Conservation (phyloP, 2,797 vertebrate genomes). For the Ceryle rudis region DNA sequence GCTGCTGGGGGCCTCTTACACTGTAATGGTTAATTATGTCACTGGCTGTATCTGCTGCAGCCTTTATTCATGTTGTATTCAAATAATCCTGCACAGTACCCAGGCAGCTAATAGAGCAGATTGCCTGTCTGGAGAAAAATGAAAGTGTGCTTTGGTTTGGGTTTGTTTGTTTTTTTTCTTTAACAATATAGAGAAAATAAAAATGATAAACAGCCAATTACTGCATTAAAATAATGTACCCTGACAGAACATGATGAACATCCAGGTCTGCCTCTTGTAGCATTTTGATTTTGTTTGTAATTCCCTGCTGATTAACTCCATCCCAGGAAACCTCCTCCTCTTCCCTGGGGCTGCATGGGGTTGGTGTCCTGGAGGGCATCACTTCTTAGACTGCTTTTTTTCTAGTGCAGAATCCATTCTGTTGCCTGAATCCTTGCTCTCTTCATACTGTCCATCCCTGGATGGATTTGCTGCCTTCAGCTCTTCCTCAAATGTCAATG, state of each 20-base stretch:
- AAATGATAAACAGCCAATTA: background rate
- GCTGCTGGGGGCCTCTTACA: constrained; percentile 58
- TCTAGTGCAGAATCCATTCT: background rate
- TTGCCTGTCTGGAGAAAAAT: background rate
- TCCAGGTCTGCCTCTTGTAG: background rate
- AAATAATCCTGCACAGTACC: background rate
- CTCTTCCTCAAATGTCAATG: background rate
- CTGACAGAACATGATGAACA: background rate
- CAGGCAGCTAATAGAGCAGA: background rate
- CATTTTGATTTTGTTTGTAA: background rate
- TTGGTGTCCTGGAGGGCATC: rapidly evolving
- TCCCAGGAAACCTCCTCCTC: background rate
- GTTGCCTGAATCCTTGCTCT: background rate
- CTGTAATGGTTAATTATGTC: constrained; percentile 61
- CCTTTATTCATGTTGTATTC: background rate
- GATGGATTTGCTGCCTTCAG: background rate
- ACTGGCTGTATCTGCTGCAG: background rate
- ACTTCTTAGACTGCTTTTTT: background rate
- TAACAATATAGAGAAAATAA: background rate
- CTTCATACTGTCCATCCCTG: background rate
- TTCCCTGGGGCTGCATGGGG: background rate
- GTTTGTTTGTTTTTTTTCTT: background rate
- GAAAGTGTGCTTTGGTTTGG: background rate
- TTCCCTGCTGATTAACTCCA: background rate
- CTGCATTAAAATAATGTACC: background rate